Conservation (phyloP, 2,797 vertebrate genomes). For the Xenops minutus region DNA sequence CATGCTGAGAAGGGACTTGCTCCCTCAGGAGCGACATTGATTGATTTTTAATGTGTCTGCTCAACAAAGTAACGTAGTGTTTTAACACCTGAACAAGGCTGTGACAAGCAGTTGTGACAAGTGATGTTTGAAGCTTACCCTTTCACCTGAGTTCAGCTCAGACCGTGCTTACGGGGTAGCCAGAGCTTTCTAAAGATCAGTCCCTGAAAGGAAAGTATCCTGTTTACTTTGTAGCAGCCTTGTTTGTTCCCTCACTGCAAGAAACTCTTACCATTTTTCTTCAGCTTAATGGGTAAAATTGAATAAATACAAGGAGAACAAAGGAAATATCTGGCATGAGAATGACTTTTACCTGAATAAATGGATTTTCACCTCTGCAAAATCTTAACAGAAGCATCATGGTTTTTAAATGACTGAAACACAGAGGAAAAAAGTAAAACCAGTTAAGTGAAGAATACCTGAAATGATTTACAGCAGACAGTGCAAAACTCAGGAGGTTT, state of each 20-base stretch:
- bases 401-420: slow-evolving; percentile 49
- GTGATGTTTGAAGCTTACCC: fast-evolving
- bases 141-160: background rate
- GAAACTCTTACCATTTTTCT: background rate
- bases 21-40: background rate
- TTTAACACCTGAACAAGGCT: slow-evolving; percentile 8
- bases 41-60: slow-evolving; percentile 3
- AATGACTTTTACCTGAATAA: slow-evolving; percentile 29
- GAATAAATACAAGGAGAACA: slow-evolving; percentile 2
- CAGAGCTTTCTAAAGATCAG: background rate
- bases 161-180: background rate
- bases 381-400: slow-evolving; percentile 25
- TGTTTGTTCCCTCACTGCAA: background rate
- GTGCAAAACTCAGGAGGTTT: slow-evolving; percentile 11
- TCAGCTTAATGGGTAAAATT: background rate
- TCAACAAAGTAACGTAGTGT: background rate
- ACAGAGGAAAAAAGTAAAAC: slow-evolving; percentile 18
- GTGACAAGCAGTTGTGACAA: background rate
- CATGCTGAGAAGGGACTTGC: background rate
- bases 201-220: background rate
- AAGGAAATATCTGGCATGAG: background rate
- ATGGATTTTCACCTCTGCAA: slow-evolving; percentile 43
- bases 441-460: slow-evolving; percentile 19
- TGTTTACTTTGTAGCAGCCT: background rate
- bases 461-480: slow-evolving; percentile 3